These are phyloP conservation scores for Cyrtodaria siliqua DNA, from an alignment of 2,888 invertebrate species.

Conservation along the genomic window DNA sequence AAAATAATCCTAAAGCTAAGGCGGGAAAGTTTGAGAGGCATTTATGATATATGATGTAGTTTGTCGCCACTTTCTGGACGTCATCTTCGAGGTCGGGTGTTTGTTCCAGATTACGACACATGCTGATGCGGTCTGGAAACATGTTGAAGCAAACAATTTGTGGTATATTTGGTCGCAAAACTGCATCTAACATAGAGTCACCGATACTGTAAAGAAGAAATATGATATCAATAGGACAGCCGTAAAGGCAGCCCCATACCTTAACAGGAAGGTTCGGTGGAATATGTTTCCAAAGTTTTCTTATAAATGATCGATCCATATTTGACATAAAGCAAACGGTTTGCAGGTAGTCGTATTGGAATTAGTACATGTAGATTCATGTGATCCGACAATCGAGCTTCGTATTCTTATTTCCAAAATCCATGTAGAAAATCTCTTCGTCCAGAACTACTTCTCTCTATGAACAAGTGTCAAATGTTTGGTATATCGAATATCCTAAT, in stretches of 20 bases:
- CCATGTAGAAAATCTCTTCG: no score
- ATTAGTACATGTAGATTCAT: no score
- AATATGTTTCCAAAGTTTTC: constrained; percentile 18
- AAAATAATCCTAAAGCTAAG: constrained; percentile 81
- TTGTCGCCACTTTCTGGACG: constrained; percentile 78
- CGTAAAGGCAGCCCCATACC: constrained; percentile 65
- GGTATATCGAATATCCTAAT: no score
- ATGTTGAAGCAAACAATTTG: constrained; percentile 75
- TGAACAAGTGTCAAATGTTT: no score
- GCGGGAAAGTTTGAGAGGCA: constrained; percentile 82
- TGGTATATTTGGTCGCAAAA: constrained; percentile 81
- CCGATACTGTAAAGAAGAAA: constrained; percentile 74
- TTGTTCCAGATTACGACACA: constrained; percentile 66
- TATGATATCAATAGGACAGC: constrained; percentile 65
- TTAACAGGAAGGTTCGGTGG: constrained; percentile 36
- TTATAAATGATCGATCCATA: background rate
- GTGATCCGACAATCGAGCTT: no score
- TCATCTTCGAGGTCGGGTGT: constrained; percentile 67
- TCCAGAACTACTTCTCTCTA: no score
- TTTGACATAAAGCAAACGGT: no score
- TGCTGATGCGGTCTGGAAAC: constrained; percentile 58
- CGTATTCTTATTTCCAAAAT: no score
- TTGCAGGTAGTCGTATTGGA: no score
- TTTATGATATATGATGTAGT: constrained; percentile 80
- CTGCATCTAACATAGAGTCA: constrained; percentile 83